Evolutionary conservation across 2,888 invertebrate genomes (phyloP), one percentile per base, ranked within the genome.

Genomic region (Psylliodes chrysocephalus): DNA sequence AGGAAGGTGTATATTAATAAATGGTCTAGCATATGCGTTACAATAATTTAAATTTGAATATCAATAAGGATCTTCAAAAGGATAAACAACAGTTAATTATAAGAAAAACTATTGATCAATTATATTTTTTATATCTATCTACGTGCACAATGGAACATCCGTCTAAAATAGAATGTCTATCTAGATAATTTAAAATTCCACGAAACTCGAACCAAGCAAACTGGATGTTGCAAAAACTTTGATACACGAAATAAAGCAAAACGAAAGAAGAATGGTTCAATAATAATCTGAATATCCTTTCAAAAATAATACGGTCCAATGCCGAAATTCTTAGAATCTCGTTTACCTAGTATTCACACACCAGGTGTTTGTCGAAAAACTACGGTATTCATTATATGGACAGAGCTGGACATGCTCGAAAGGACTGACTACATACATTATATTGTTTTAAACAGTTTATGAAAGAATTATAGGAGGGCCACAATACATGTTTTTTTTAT

Each of bases 311-410:
- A 55, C 47, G 49, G 25, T 55, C 28, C 53, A 59, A 59, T 54
- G 54, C 54, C 49, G 30, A 49, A 44, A 54, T 67, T 67, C 64
- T 25, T 8, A 55, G 67, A 67, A 67, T 30, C 49, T 35, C 49
- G 57, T 49, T 49, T 64, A 63, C 61, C 67, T 64, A 61, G 56
- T 67, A 63, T 66, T 66, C 54, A 25, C 47, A 52, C 28, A 49
- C 61, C 63, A 63, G 64, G 63, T 64, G 64, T 12, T 51, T 61
- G 44, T 56, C 60, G 63, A 57, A 38, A n/a, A 5, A 1, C 10
- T 40, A 44, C 42, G 25, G 28, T n/a, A 28, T 30, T 35, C 52
- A 38, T 15, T n/a, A 22, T 53, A 19, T 3, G 28, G 18, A 14
- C 42, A 40, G 28, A 5, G 17, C 19, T 12, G 38, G 54, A 10